Evolutionary conservation across 2,888 invertebrate species (phyloP), one percentile per base, ranked within the genome.

Genomic region (Drosophila infuscata): DNA sequence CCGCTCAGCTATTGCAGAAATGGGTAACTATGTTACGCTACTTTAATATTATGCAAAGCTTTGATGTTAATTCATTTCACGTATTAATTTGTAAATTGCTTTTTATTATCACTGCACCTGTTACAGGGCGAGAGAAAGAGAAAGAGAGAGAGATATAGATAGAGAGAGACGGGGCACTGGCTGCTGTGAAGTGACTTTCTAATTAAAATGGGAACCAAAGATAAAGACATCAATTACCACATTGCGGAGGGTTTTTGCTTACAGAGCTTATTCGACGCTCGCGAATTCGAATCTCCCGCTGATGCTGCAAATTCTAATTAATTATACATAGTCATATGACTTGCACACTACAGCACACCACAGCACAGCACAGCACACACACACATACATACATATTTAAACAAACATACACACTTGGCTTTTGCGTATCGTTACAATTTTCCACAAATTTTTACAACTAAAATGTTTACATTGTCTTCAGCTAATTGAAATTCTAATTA

Each of bases 291-390:
- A 66, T 68, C 64, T 49, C 54, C 33, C 30, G 84, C 82, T 74
- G 82, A 82, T 74, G 72, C 60, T 69, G 85, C 82, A 74, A 67
- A 77, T 82, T 76, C 74, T 82, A 84, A 83, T 83, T 83, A 83
- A 85, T 85, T 85, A 57, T 43, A 82, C 58, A 58, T 59, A 68
- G 68, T 65, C 61, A 71, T 71, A 76, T 59, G 72, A 76, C 56
- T 57, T 48, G 46, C 43, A 54, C 38, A 41, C 51, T 41, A 36
- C 59, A 53, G 17, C 29, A 61, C 15, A 17, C 12, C 32, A 46
- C 17, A 48, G 7, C 41, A 33, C 38, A 46, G n/a, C 33, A 43
- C 58, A 53, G 17, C 29, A 60, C 17, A 17, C 65, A 52, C 49
- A 54, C 17, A 56, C 36, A 38, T 12, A n/a, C 30, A 38, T 11